Conservation (phyloP, 2,888 invertebrate genomes). For the Caenorhabditis afra region DNA sequence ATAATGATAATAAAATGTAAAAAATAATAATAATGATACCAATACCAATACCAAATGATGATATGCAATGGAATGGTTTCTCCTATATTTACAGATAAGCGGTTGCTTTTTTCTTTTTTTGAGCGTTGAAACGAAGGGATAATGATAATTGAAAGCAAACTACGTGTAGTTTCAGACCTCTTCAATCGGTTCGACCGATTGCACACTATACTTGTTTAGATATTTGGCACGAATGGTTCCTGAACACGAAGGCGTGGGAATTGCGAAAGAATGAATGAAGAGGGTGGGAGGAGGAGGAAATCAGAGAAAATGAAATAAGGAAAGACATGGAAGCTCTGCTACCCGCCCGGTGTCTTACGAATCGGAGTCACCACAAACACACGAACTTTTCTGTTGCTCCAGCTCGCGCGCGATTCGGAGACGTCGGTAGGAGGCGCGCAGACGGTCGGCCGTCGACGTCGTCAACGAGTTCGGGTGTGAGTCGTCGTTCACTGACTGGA, state of each 20-base stretch:
- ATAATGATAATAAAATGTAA: too few relatives aligned
- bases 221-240: constrained; percentile 26
- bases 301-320: constrained; percentile 2
- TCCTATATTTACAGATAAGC: too few relatives aligned
- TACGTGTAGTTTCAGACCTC: neutral
- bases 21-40: too few relatives aligned
- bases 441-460: constrained; percentile 77
- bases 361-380: constrained; percentile 6
- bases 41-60: too few relatives aligned
- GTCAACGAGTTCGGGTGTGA: constrained; percentile 79
- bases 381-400: constrained; percentile 78
- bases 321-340: too few relatives aligned
- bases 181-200: neutral
- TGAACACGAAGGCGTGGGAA: neutral
- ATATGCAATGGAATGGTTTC: too few relatives aligned
- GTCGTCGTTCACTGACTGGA: constrained; percentile 75
- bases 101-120: too few relatives aligned
- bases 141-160: too few relatives aligned
- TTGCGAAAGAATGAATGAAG: too few relatives aligned
- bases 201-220: constrained; percentile 18
- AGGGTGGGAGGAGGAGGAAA: neutral
- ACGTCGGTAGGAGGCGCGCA: constrained; percentile 77
- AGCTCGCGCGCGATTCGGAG: constrained; percentile 78
- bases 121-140: too few relatives aligned
- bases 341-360: too few relatives aligned